These are phyloP conservation scores for Fundulus diaphanus DNA, from an alignment of 2,797 vertebrate species.

Conservation along the genomic window DNA sequence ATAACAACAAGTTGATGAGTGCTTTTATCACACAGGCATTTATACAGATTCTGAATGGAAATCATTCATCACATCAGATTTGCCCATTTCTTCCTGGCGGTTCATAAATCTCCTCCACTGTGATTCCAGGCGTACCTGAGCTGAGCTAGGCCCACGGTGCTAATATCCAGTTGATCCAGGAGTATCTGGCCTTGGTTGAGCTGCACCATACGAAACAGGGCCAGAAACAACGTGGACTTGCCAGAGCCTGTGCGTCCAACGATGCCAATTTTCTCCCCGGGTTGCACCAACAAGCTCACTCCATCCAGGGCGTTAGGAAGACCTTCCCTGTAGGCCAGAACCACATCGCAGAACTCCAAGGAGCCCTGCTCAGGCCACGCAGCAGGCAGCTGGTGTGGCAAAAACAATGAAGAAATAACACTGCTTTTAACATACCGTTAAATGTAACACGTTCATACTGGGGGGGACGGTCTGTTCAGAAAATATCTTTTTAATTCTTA, in stretches of 20 bases:
- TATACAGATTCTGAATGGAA: neutral
- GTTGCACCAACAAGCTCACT: conserved; percentile 84
- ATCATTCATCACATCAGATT: neutral
- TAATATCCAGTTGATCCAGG: conserved; percentile 87
- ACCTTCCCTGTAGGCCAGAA: conserved; percentile 86
- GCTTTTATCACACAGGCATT: neutral
- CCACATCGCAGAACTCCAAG: conserved; percentile 86
- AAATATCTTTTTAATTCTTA: neutral
- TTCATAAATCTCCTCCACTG: neutral
- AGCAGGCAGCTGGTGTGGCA: conserved; percentile 71
- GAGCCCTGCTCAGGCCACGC: conserved; percentile 87
- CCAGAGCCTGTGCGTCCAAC: conserved; percentile 96
- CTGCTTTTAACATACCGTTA: neutral
- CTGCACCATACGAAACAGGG: conserved; percentile 94
- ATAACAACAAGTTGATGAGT: neutral
- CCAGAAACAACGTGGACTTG: conserved; percentile 93
- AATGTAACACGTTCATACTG: neutral
- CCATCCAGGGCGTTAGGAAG: conserved; percentile 90
- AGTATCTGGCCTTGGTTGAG: conserved; percentile 87
- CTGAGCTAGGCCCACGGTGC: conserved; percentile 83
- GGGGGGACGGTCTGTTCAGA: neutral
- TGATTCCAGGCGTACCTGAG: conserved; percentile 83
- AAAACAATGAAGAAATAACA: neutral
- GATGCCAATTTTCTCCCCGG: conserved; percentile 93
- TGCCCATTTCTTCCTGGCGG: neutral